A percentile compares a stretch with the other conserved stretches of the same genome.
phyloP scores from a whole-genome alignment of 2,113 vertebrate genomes.

The Brevimyrus niger region DNA sequence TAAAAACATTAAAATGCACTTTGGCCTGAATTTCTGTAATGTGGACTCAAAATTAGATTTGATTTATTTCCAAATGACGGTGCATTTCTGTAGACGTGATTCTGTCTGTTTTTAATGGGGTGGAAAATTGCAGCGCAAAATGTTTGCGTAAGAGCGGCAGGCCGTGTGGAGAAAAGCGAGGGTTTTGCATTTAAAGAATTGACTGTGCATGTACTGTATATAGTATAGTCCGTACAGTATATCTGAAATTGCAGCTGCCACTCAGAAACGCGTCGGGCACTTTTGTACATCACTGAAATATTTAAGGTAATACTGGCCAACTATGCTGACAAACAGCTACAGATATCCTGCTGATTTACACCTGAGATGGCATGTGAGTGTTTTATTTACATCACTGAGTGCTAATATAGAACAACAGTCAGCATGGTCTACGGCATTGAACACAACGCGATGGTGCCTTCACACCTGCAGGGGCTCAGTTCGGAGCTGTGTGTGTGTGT shows the following conservation, averaged over 20 bases:
- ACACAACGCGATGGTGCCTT: neutral
- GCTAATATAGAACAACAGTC: neutral
- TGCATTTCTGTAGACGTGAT: neutral
- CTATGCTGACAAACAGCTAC: neutral
- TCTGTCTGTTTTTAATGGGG: neutral
- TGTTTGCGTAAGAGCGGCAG: neutral
- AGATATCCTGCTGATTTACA: neutral
- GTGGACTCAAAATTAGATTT: neutral
- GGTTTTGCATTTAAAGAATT: neutral
- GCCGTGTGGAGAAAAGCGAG: neutral
- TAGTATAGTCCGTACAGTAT: neutral
- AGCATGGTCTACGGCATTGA: neutral
- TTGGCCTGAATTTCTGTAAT: neutral
- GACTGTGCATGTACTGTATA: neutral
- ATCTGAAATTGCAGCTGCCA: neutral
- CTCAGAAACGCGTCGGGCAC: neutral
- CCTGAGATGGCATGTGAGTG: neutral
- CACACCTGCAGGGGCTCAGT: neutral
- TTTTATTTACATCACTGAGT: neutral
- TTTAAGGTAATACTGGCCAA: neutral
- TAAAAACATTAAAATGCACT: neutral
- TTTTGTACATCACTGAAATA: neutral
- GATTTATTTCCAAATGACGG: neutral
- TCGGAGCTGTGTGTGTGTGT: neutral
- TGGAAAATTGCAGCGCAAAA: neutral